phyloP scores from a whole-genome alignment of 2,113 vertebrate species.

The Climacteris rufus region DNA sequence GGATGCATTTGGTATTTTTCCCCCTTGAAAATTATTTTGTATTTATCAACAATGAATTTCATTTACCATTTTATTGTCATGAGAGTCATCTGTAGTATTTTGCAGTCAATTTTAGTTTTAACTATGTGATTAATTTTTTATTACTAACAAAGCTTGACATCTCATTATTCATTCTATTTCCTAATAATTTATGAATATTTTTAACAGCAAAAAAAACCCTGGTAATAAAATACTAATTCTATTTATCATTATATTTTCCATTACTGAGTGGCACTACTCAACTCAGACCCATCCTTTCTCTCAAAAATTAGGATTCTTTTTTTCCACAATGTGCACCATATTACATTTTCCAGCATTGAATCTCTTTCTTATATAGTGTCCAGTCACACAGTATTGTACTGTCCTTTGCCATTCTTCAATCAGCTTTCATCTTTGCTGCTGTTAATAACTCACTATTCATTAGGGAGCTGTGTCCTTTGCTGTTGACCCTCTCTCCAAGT shows the following conservation, averaged over 20 bases:
- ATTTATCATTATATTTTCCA: neutral
- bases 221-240: constrained; percentile 11
- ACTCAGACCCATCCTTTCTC: neutral
- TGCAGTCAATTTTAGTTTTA: constrained; percentile 28
- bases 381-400: neutral
- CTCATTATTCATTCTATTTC: constrained; percentile 22
- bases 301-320: neutral
- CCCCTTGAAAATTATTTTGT: constrained; percentile 32
- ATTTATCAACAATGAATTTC: constrained; percentile 35
- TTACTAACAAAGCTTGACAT: constrained; percentile 18
- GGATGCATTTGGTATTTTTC: neutral
- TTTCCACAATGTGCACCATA: neutral
- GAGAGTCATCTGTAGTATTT: constrained; percentile 2
- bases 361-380: neutral
- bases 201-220: neutral
- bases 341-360: neutral
- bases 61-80: constrained; percentile 6
- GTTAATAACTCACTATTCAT: neutral
- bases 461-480: neutral
- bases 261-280: neutral
- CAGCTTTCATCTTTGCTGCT: neutral
- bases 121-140: constrained; percentile 2
- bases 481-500: neutral
- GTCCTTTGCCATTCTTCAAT: neutral
- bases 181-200: constrained; percentile 4